These are phyloP conservation scores for Drosophila gaucha DNA, from an alignment of 2,888 invertebrate species.

Conservation along the genomic window DNA sequence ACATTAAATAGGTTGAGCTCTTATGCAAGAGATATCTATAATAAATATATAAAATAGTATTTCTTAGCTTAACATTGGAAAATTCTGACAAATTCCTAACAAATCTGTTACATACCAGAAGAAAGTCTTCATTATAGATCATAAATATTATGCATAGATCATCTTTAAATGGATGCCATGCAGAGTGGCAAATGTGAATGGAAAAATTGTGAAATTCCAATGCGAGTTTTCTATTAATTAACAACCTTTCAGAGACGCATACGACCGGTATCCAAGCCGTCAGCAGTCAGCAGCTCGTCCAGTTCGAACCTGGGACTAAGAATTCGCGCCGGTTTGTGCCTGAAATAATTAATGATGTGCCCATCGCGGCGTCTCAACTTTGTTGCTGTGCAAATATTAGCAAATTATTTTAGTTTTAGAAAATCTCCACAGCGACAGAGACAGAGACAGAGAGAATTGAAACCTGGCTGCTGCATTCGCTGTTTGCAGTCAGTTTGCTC, in stretches of 20 bases:
- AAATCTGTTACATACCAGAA: not conserved
- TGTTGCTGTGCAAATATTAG: slow-evolving; percentile 78
- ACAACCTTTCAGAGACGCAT: slow-evolving; percentile 56
- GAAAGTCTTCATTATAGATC: not conserved
- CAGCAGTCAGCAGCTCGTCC: not conserved
- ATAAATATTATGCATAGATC: slow-evolving; percentile 37
- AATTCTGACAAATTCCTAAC: not conserved
- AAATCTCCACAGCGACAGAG: slow-evolving; percentile 43
- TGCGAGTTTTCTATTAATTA: slow-evolving; percentile 68
- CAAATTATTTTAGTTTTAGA: slow-evolving; percentile 79
- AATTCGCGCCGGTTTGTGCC: slow-evolving; percentile 43
- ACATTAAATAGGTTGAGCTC: not conserved
- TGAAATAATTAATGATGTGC: slow-evolving; percentile 76
- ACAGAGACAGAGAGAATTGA: not conserved
- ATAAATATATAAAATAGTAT: too few species aligned
- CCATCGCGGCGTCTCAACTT: slow-evolving; percentile 54
- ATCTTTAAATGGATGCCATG: slow-evolving; percentile 17
- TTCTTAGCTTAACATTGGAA: too few species aligned
- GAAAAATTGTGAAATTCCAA: slow-evolving; percentile 68
- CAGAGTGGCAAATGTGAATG: slow-evolving; percentile 17
- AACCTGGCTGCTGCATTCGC: slow-evolving; percentile 17
- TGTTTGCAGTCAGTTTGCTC: slow-evolving; percentile 60
- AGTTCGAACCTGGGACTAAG: slow-evolving; percentile 23
- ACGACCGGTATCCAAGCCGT: slow-evolving; percentile 19
- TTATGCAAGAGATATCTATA: too few species aligned